Percentiles rank a stretch among this genome's conserved stretches.
Conservation (phyloP, 2,797 vertebrate genomes). For the Rhincodon typus region DNA sequence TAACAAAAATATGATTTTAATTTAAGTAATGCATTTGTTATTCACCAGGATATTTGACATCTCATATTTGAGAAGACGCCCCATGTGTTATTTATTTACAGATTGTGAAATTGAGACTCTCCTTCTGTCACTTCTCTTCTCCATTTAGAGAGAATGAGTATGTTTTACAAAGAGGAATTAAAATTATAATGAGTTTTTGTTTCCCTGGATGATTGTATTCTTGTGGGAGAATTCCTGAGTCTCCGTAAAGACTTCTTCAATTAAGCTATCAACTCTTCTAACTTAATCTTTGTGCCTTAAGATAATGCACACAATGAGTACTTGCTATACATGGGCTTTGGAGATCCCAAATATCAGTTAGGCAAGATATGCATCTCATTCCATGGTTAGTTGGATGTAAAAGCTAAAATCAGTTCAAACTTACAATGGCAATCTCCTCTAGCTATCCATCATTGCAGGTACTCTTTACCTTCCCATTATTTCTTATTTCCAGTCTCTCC, state of each 20-base stretch:
- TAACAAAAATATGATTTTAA: background rate
- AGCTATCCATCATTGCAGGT: background rate
- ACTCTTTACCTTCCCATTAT: too few relatives aligned
- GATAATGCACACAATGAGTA: background rate
- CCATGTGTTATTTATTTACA: background rate
- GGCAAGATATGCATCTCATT: background rate
- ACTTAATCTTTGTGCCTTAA: background rate
- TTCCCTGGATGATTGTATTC: background rate
- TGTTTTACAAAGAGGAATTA: background rate
- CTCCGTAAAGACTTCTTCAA: background rate
- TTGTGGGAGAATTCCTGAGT: background rate
- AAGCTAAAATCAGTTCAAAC: background rate
- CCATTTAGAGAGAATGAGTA: background rate
- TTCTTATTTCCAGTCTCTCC: background rate
- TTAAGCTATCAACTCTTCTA: background rate
- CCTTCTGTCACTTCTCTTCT: background rate
- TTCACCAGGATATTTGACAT: background rate
- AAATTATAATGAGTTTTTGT: background rate
- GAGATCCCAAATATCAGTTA: background rate
- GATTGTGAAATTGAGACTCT: background rate
- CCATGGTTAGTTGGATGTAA: background rate
- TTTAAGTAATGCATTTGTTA: background rate
- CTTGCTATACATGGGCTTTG: background rate
- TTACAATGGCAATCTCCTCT: background rate
- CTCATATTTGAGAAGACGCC: background rate